Conservation (phyloP, 2,113 vertebrate genomes). For the Actinemys pallida region DNA sequence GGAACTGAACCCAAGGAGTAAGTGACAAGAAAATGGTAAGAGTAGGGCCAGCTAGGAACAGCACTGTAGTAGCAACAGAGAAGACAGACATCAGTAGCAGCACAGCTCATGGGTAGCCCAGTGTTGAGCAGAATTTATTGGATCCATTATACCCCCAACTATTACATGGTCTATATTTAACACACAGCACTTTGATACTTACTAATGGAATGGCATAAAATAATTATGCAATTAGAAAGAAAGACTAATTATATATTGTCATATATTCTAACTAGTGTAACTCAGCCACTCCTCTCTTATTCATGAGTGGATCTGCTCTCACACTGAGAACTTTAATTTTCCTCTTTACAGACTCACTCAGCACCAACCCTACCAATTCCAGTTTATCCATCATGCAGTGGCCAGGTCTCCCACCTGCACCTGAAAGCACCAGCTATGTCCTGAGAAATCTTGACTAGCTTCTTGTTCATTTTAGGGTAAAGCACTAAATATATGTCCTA, state of each 20-base stretch:
- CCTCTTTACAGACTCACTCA: not conserved
- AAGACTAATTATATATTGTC: not conserved
- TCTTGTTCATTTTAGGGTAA: not conserved
- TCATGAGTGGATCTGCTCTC: not conserved
- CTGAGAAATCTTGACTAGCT: not conserved
- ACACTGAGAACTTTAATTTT: not conserved
- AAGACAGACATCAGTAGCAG: not conserved
- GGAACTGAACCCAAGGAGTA: not conserved
- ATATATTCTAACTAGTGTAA: slow-evolving; percentile 26
- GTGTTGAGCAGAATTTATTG: not conserved
- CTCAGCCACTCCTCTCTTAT: not conserved
- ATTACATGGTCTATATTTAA: not conserved
- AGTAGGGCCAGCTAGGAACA: not conserved
- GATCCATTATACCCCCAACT: not conserved
- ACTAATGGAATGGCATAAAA: not conserved
- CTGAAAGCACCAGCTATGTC: not conserved
- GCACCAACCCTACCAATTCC: not conserved
- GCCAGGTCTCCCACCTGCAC: not conserved
- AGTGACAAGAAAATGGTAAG: not conserved
- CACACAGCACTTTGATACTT: not conserved
- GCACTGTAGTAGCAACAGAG: not conserved
- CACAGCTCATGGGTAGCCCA: not conserved
- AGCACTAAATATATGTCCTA: not conserved
- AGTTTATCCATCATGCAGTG: not conserved
- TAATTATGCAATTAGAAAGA: not conserved